Conservation (phyloP, 2,113 vertebrate genomes). For the Andinoacara biseriatus region DNA sequence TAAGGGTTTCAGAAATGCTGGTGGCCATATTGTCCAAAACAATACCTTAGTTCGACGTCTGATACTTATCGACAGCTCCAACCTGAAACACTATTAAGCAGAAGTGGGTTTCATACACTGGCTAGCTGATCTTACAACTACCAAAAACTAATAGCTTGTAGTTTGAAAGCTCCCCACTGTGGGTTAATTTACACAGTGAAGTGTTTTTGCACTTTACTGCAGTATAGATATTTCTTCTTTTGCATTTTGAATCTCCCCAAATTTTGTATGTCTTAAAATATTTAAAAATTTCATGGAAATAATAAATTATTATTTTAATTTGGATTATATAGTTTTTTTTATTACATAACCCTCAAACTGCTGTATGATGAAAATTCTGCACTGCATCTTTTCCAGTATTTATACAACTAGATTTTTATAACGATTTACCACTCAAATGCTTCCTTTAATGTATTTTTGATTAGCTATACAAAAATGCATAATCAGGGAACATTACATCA, state of each 20-base stretch:
- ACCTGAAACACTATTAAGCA: neutral
- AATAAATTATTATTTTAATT: fast-evolving
- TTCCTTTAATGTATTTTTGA: neutral
- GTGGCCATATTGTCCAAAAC: neutral
- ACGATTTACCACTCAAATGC: fast-evolving
- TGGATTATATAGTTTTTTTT: neutral
- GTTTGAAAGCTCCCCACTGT: neutral
- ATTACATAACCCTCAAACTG: neutral
- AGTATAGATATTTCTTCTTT: no score
- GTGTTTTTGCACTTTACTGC: no score
- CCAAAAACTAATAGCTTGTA: neutral
- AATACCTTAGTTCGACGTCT: neutral
- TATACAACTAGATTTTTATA: neutral
- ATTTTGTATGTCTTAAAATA: neutral
- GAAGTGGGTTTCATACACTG: neutral
- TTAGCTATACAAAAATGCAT: neutral
- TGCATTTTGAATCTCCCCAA: neutral
- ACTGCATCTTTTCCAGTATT: neutral
- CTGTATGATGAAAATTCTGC: neutral
- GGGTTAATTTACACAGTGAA: no score
- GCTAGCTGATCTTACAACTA: neutral
- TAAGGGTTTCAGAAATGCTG: neutral
- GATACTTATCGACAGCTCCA: neutral
- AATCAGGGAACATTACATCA: neutral
- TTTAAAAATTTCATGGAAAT: neutral